Base-by-base conservation (phyloP, 2,113 vertebrate species). In the Siniperca knerii region DNA sequence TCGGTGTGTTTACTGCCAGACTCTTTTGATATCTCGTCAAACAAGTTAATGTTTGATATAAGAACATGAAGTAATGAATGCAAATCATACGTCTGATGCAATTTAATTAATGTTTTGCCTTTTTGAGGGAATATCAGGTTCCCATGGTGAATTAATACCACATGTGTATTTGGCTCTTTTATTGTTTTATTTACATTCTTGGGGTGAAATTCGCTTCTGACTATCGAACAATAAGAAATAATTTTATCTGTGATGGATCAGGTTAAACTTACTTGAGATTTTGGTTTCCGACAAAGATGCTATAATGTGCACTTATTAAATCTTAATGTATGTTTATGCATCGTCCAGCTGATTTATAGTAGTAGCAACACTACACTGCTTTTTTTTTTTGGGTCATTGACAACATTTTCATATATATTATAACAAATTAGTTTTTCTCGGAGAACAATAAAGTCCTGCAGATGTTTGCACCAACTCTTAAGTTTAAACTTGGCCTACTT, bases 11-110 rank as follows among this genome's bases (percentile, higher is more conserved):
- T 62, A 8, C 58, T 66, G 72, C 52, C 73, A 37, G 48, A 40
- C 57, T 72, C 83, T 93, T 29, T 86, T 89, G 79, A 91, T 80
- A 62, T 57, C 33, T 52, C 12, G 6, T 61, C 75, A 60, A 25
- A 52, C 55, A 20, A 29, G 18, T n/a, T 77, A 9, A 57, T 70
- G 40, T 71, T 68, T 52, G 54, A 61, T 62, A 62, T 11, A 25
- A 48, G 21, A 61, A 64, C 46, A 33, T 35, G 33, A 42, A 44
- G 40, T 29, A 25, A 61, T 77, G 6, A 61, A 68, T 75, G 42
- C 44, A 76, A 79, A 76, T 68, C 20, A 15, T 7, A 4, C 3
- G 8, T 42, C 23, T 35, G 21, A 55, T 42, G 40, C 44, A 35
- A 4, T 65, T 66, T 23, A 35, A 71, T 81, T 74, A 29, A 82